Conservation (phyloP, 2,797 vertebrate genomes). For the Mormyrops boulengeri region DNA sequence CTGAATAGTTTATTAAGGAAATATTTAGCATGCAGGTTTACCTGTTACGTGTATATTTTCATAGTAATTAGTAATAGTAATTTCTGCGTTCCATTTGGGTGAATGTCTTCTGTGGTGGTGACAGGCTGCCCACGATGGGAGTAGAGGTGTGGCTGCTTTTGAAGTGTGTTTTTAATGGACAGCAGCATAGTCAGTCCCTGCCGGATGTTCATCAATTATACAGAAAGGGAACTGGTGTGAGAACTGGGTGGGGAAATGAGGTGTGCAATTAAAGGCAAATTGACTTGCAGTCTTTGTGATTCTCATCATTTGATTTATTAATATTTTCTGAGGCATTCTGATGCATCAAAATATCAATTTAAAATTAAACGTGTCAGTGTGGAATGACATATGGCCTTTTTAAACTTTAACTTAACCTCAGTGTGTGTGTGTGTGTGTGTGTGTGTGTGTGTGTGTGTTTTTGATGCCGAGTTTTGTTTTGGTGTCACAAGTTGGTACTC, state of each 20-base stretch:
- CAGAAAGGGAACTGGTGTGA: background rate
- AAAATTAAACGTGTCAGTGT: background rate
- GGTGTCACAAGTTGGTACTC: background rate
- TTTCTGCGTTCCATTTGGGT: background rate
- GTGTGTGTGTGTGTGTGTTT: background rate
- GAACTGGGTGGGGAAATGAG: background rate
- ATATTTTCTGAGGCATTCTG: background rate
- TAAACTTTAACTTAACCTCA: background rate
- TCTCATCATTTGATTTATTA: background rate
- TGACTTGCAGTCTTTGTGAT: background rate
- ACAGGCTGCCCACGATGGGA: background rate
- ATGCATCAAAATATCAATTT: background rate
- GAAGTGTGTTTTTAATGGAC: no score
- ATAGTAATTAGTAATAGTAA: background rate
- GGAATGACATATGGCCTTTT: background rate
- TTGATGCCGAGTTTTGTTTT: background rate
- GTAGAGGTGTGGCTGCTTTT: background rate
- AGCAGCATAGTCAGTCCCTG: background rate
- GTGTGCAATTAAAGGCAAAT: background rate
- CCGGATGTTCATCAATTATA: background rate
- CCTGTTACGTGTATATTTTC: background rate
- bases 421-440: background rate
- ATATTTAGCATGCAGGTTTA: background rate
- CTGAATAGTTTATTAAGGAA: background rate
- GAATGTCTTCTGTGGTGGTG: background rate